phyloP scores from a whole-genome alignment of 2,797 vertebrate genomes.

The Cuniculus paca region DNA sequence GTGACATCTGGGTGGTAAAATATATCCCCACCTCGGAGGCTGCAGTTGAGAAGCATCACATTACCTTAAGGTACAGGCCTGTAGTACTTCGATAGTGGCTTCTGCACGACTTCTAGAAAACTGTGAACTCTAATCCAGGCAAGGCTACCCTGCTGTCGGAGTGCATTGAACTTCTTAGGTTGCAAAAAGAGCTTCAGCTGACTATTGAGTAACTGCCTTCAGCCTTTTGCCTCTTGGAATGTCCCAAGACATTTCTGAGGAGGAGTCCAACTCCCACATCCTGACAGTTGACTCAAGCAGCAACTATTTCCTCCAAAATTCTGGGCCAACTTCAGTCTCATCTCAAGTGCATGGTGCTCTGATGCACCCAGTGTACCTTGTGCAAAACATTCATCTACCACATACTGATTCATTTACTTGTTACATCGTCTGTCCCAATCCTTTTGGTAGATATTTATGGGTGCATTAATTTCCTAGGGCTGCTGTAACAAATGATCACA shows the following conservation, averaged over 20 bases:
- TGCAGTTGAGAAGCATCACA: neutral
- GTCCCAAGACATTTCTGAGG: neutral
- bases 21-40: neutral
- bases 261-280: conserved; percentile 6
- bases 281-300: neutral
- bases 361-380: neutral
- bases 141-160: neutral
- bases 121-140: neutral
- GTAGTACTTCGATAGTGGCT: neutral
- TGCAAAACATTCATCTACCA: neutral
- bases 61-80: neutral
- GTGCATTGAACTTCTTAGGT: conserved; percentile 40
- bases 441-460: neutral
- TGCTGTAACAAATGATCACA: neutral
- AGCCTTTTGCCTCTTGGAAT: conserved; percentile 54
- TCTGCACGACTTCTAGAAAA: neutral
- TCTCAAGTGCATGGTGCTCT: neutral
- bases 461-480: neutral
- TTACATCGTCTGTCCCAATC: neutral
- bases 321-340: neutral
- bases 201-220: conserved; percentile 42
- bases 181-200: conserved; percentile 31
- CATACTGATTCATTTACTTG: neutral
- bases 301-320: neutral
- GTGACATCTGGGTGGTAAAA: neutral